Evolutionary conservation across 2,797 vertebrate species (phyloP), one percentile per base, ranked within the genome.

Genomic region (Oryzias sinensis): DNA sequence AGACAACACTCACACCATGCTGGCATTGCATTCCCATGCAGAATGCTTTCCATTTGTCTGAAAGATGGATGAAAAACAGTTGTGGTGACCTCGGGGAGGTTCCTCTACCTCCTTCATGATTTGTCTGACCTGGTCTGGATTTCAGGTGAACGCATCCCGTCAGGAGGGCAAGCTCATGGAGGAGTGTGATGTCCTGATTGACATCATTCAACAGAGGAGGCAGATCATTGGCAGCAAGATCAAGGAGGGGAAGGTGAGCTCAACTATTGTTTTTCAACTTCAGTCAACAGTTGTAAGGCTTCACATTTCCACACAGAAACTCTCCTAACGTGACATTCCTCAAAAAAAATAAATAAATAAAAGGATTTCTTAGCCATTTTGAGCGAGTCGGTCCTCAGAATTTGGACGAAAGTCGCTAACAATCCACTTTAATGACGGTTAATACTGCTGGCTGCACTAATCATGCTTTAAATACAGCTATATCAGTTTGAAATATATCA

Each of bases 181-280:
- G 54, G 97, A 99, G 87, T 98, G 97, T n/a, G 96, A 99, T 60
- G 73, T 94, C 59, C 93, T 99, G 67, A 97, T 99, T 66, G 96
- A 97, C 87, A 98, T 98, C 71, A 96, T 99, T 65, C 97, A 98
- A 78, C 96, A 98, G 88, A 93, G 97, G 80, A 87, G 95, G 76
- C 96, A 98, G 80, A 93, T 97, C 79, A 98, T 99, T 62, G 94
- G 95, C 79, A 96, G 88, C 52, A 98, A 98, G 92, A 99, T 99
- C 84, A 98, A 98, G 75, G 97, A 99, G 89, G 97, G 97, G 52
- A 99, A 99, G 94, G 97, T 97, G 65, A 83, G 82, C 5, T 11
- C 48, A 59, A 59, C 16, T n/a, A 5, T 18, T 5, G 4, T 16
- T n/a, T 17, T 5, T 2, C 16, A 27, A 27, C 27, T 27, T 6